Base-by-base conservation (phyloP, 2,113 vertebrate species). In the Polypterus bichir region DNA sequence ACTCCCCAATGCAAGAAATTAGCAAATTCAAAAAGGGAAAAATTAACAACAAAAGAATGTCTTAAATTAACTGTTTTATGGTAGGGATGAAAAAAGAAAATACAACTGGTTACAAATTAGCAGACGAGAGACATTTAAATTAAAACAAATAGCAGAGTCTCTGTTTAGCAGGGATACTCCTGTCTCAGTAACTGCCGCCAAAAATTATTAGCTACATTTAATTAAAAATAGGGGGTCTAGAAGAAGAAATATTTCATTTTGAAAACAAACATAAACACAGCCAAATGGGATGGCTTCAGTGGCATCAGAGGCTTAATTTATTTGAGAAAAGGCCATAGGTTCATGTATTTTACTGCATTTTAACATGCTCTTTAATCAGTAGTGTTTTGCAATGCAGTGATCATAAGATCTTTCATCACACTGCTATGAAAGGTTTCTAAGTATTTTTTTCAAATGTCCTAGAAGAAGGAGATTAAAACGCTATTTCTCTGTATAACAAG, bases 181-280 rank as follows among this genome's bases (percentile, higher is more conserved):
- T 57, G 10, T 44, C 27, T 44, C 8, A 11, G 4, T 45, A 11
- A 57, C 56, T 2, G 3, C 56, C 44, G 6, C 46, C 27, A 27
- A 27, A 45, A 7, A 44, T 27, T 44, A 62, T 56, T 45, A 48
- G 46, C 63, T 61, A 64, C 62, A 71, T 63, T 79, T 79, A 76
- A 82, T 79, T 79, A 80, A 81, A 81, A 75, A 6, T 71, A 59
- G 68, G 70, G 65, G 72, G 72, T 59, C 49, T 62, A 68, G 71
- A 72, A 69, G 70, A 59, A 2, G 69, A 69, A 77, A 79, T 76
- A 73, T 74, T 67, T 73, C 77, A 77, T 75, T 70, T 73, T 70
- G 69, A 66, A 57, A 75, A 79, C 27, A 27, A 27, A 27, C 72
- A 69, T 68, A 75, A 78, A 78, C 55, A 77, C 66, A 9, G 47